Base-by-base conservation (phyloP, 2,113 vertebrate species). In the Atlantisia rogersi region DNA sequence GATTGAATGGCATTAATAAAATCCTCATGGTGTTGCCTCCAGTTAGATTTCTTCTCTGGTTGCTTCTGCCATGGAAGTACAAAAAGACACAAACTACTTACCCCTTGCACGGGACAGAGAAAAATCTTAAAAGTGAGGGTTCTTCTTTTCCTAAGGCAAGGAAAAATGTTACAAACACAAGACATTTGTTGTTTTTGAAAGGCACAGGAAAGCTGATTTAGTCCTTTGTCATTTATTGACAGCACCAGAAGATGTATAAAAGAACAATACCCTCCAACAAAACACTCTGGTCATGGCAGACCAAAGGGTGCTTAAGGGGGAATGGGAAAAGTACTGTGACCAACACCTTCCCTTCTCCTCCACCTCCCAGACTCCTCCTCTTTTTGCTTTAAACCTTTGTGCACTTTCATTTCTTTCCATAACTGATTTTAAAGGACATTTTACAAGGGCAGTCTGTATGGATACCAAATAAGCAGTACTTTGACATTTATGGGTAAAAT, bases 21-120 rank as follows among this genome's bases (percentile, higher is more conserved):
- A 40, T 97, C 96, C 86, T 98, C 92, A 44, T 95, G 97, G 40
- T 94, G 64, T 35, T 97, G 94, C 82, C 97, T 97, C 97, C 97
- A 97, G 81, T 96, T 97, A 62, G 89, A 96, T 91, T 97, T 98
- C 77, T 78, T 98, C 63, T 58, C 46, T 15, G 82, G 59, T 25
- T 91, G 90, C 70, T 86, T 60, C 97, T 98, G 77, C 39, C 90
- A 90, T 31, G 71, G 70, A 94, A 93, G 75, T 48, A 70, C 25
- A 82, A 37, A 53, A 84, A 77, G 29, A 60, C 25, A 42, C 42
- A 77, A 48, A 62, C 15, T 71, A 37, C 42, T 79, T 11, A 10
- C 21, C 44, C 55, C 26, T 46, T 89, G 16, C 60, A 88, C 86
- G 24, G 52, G 77, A 81, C 31, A 46, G 71, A 48, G 29, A 71